These are phyloP conservation scores for Elephantulus edwardii DNA, from an alignment of 2,113 vertebrate genomes.

Conservation along the genomic window DNA sequence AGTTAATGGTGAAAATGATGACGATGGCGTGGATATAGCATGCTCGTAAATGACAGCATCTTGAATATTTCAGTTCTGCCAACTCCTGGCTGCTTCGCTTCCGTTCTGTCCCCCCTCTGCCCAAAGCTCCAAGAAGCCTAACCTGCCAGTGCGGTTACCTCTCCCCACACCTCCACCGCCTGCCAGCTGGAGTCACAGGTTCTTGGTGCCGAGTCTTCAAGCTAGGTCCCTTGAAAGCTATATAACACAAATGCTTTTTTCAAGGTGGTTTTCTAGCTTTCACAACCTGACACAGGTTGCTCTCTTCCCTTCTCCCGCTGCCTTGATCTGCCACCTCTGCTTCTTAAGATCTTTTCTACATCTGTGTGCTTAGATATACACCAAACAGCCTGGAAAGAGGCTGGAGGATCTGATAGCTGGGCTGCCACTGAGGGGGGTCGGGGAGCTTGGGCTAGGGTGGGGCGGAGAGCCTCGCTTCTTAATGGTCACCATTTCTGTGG, in stretches of 20 bases:
- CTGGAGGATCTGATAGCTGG: accelerated
- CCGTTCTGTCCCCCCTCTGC: background rate
- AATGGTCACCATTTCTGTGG: background rate
- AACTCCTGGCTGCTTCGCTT: background rate
- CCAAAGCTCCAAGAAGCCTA: background rate
- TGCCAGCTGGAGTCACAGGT: background rate
- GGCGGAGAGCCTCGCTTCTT: background rate
- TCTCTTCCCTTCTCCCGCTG: background rate
- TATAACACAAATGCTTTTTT: background rate
- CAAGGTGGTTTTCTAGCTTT: background rate
- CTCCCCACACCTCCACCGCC: background rate
- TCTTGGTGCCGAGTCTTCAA: background rate
- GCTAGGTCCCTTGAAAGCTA: background rate
- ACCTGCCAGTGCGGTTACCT: background rate
- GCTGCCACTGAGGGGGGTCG: background rate
- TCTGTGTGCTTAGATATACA: background rate
- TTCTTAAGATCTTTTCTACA: background rate
- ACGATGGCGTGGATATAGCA: background rate
- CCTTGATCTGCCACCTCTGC: background rate
- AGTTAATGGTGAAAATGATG: background rate
- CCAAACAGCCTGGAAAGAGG: background rate
- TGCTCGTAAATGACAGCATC: background rate
- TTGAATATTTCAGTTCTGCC: background rate
- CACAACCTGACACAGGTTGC: background rate
- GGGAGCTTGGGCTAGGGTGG: accelerated